Conservation (phyloP, 53 echinoderm and acorn worm genomes). For the Zoroaster sp. region DNA sequence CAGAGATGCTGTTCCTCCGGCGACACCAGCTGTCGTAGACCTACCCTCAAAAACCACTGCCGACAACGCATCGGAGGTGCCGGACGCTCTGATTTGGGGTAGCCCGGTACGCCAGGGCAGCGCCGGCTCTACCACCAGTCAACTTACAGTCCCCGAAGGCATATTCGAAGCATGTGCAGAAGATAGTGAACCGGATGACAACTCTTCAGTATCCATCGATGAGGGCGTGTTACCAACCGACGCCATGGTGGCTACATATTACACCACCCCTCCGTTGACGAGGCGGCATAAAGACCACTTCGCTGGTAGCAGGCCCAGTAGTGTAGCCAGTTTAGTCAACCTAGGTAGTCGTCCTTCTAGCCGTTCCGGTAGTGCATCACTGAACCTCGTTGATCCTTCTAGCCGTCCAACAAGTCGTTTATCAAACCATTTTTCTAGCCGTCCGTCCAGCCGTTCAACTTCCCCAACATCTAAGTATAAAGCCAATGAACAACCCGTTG, state of each 20-base stretch:
- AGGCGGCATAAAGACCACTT: slow-evolving; percentile 18
- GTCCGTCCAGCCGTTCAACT: slow-evolving; percentile 29
- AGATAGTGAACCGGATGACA: slow-evolving; percentile 23
- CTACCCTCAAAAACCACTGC: not conserved
- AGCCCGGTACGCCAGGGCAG: not conserved
- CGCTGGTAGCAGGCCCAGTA: slow-evolving; percentile 5
- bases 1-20: not conserved
- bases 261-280: not conserved
- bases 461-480: not conserved
- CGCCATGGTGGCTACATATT: not conserved
- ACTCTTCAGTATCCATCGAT: slow-evolving; percentile 12
- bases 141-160: slow-evolving; percentile 1
- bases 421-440: slow-evolving; percentile 22
- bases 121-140: not conserved
- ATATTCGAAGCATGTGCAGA: not conserved
- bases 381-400: slow-evolving; percentile 18
- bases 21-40: not conserved
- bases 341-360: slow-evolving; percentile 38
- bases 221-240: not conserved
- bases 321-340: slow-evolving; percentile 17
- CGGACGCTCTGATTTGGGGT: not conserved
- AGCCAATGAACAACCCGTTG: not conserved
- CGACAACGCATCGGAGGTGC: not conserved
- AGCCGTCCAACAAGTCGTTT: slow-evolving; percentile 36
- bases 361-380: slow-evolving; percentile 1